Percentiles rank a stretch among this genome's conserved stretches.
Evolutionary conservation across 2,888 invertebrate species (phyloP).

Genomic region (Psylliodes chrysocephalus): DNA sequence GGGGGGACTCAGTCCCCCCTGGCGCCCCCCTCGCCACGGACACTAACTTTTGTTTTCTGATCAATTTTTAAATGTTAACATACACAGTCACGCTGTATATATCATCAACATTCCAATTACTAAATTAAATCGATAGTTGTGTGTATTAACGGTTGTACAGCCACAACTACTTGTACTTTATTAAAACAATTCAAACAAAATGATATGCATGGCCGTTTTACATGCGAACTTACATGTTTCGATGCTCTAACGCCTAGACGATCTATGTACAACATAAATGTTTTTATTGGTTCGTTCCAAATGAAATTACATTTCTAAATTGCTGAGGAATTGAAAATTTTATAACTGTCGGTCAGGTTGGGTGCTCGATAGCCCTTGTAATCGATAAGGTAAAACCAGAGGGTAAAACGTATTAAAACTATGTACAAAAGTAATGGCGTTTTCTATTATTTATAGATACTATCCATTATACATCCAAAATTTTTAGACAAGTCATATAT

Average conservation of each 20-base stretch:
- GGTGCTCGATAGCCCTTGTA: no score
- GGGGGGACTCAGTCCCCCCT: no score
- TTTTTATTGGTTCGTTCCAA: constrained; percentile 11
- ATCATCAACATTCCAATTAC: constrained; percentile 4
- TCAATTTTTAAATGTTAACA: no score
- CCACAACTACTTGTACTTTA: constrained; percentile 25
- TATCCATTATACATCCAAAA: no score
- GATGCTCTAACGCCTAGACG: constrained; percentile 25
- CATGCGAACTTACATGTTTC: constrained; percentile 27
- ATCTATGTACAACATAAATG: constrained; percentile 23
- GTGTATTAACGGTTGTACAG: not conserved
- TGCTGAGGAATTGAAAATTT: not conserved
- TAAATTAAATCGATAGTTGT: constrained; percentile 15
- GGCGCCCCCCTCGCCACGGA: no score
- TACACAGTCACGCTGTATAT: no score
- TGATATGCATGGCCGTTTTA: constrained; percentile 23
- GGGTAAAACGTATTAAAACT: no score
- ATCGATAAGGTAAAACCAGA: no score
- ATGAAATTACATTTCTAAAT: constrained; percentile 14
- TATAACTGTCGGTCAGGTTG: constrained; percentile 1
- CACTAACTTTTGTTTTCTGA: no score
- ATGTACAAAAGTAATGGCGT: no score
- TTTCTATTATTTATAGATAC: no score
- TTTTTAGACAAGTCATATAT: no score
- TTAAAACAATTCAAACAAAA: constrained; percentile 31